Conservation (phyloP, 2,113 vertebrate species). For the Geococcyx californianus region DNA sequence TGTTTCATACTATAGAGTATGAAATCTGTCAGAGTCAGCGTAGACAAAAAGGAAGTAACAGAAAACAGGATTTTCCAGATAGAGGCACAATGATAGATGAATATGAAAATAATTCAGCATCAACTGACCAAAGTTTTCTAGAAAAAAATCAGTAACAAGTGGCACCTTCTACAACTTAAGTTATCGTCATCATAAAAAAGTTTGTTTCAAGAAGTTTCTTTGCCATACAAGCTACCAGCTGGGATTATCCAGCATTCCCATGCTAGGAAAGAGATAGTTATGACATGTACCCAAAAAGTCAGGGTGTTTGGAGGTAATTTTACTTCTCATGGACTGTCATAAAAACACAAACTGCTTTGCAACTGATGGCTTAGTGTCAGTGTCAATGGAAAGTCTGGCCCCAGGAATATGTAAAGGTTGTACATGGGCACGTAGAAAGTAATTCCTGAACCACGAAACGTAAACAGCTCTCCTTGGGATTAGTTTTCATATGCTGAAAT, state of each 20-base stretch:
- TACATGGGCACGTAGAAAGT: background rate
- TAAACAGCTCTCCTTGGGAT: background rate
- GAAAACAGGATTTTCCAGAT: background rate
- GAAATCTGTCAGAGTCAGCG: background rate
- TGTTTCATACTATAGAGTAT: background rate
- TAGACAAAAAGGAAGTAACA: background rate
- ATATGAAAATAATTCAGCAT: background rate
- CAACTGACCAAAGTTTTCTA: background rate
- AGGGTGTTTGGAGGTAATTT: background rate
- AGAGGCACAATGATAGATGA: fast-evolving
- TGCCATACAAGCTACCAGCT: background rate
- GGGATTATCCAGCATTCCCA: background rate
- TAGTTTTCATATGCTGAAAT: background rate
- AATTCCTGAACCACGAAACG: background rate
- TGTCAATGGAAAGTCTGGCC: background rate
- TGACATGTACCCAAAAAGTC: background rate
- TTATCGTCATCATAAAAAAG: background rate
- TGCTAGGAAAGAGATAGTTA: background rate
- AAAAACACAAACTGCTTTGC: background rate
- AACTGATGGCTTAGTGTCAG: background rate
- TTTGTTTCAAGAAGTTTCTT: background rate
- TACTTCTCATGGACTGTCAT: background rate
- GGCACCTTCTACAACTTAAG: background rate
- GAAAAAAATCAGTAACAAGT: background rate
- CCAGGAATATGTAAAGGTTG: background rate